Evolutionary conservation across 2,113 vertebrate genomes (phyloP), one percentile per base, ranked within the genome.

Genomic region (Gracilinanus agilis): DNA sequence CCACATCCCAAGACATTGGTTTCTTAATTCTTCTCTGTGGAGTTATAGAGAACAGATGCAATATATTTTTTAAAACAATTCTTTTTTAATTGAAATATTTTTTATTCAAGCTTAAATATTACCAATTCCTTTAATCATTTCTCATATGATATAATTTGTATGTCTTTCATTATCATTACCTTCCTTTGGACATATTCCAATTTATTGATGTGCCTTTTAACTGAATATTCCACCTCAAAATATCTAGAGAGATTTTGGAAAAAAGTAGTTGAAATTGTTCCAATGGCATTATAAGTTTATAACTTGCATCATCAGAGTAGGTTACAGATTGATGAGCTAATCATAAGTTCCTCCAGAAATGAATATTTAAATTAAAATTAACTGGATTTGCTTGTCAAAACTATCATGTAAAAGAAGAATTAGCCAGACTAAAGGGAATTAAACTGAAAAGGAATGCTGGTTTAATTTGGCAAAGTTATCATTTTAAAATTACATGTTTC

Each of bases 321-420:
- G 44, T 90, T 55, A 94, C 88, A 96, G 44, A 23, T 13, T 96
- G 93, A 98, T 90, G 97, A 90, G 95, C 91, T 98, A 98, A 98
- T 96, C 88, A 97, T 21, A 92, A 83, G 54, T 97, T 90, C 91
- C 75, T 88, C 44, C 91, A 58, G 75, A 96, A 96, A 94, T 95
- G 94, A 95, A 97, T 95, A 54, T 90, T 96, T 34, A 94, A 93
- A 94, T 96, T 97, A 96, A 97, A 97, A 96, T 94, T 96, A 97
- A 96, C 93, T 96, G 89, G 98, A 96, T 93, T 96, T 96, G 54
- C 55, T 96, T 95, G 34, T 95, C 93, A 95, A 90, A 93, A 3
- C 90, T 97, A 53, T 96, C 49, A 53, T 44, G 25, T 83, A 44
- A 61, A 95, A 53, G 49, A 92, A 93, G 24, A 97, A 95, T 90